Evolutionary conservation across 2,113 vertebrate genomes (phyloP).

Genomic region (Hydrochoerus hydrochaeris): DNA sequence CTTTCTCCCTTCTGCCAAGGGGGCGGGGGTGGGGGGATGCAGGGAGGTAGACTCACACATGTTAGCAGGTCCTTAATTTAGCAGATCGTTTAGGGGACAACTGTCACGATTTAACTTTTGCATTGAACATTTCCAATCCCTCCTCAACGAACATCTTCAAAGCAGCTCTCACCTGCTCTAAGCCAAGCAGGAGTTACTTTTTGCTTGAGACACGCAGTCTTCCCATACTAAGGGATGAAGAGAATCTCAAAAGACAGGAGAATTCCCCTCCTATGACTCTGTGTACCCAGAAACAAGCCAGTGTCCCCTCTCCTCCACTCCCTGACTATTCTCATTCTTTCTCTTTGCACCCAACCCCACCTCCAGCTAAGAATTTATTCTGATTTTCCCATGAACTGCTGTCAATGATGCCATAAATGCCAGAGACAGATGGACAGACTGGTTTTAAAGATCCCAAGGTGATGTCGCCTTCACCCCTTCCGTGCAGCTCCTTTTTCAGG

Average conservation of each 20-base stretch:
- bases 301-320: fast-evolving
- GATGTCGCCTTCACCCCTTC: neutral
- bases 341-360: neutral
- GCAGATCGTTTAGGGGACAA: conserved; percentile 64
- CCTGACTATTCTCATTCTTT: neutral
- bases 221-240: neutral
- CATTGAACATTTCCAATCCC: neutral
- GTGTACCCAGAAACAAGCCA: neutral
- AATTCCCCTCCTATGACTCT: neutral
- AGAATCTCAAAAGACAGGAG: neutral
- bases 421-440: neutral
- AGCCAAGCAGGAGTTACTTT: neutral
- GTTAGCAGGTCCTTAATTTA: conserved; percentile 73
- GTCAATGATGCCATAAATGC: neutral
- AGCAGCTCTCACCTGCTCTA: conserved; percentile 47
- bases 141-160: neutral
- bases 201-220: neutral
- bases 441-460: conserved; percentile 10
- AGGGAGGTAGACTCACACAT: conserved; percentile 63
- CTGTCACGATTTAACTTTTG: conserved; percentile 64
- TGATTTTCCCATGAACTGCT: conserved; percentile 8
- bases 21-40: neutral
- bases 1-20: conserved; percentile 65
- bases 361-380: neutral
- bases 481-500: neutral